Evolutionary conservation across 1,140 invertebrate species (phyloP), one percentile per base, ranked within the genome.

Genomic region (Papilio xuthus): DNA sequence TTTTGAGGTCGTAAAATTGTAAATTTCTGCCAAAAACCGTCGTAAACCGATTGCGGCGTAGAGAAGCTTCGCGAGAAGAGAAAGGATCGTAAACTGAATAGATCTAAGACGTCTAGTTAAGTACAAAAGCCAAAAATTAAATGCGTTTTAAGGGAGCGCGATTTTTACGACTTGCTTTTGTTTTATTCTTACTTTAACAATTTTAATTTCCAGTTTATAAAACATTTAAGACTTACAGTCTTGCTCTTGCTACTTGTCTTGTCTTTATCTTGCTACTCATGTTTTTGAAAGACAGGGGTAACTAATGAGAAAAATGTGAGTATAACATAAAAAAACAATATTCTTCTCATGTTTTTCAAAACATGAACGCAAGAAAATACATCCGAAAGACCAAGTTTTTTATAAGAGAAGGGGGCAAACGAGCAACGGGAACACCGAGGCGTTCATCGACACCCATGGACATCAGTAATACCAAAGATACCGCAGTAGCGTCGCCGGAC

Each of bases 101-200:
- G 85, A 86, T 84, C 87, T 87, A 89, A 88, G 80, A 88, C 88
- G 81, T 85, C 86, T 89, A 91, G 91, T 91, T 89, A 85, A 84
- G 76, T 80, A 81, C 80, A 87, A 82, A 79, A 85, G 82, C 82
- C 82, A 78, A 79, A 79, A 79, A 84, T 86, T 82, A 85, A 85
- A 85, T 82, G 80, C 80, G 75, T 81, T 81, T 82, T 81, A 83
- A 85, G 78, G 23, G 63, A 72, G 44, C 69, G 78, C 50, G 53
- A 56, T 47, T 76, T n/a, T 76, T 76, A 76, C 28, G 74, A 60
- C 74, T 41, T 73, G 71, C 8, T 76, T 76, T 76, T 60, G 74
- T 60, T 37, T 53, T 63, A 32, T 63, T 32, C 74, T 42, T 63
- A 67, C 26, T 28, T 67, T 67, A 26, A 60, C 56, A 28, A 28